Conservation (phyloP, 2,113 vertebrate genomes). For the Harpagus bidentatus region DNA sequence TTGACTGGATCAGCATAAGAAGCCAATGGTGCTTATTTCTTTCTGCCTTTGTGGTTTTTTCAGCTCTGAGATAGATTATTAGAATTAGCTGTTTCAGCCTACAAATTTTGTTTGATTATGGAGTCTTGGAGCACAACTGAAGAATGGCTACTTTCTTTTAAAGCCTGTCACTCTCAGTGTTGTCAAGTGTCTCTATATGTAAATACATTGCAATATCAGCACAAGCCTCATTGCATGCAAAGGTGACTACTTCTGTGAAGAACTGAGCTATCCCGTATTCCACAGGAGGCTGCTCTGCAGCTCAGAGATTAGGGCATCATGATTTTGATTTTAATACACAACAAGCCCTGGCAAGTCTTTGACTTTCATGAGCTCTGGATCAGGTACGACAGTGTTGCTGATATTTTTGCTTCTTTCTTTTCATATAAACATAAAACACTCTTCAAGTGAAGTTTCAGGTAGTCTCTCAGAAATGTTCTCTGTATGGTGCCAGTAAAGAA, state of each 20-base stretch:
- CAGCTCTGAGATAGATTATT: background rate
- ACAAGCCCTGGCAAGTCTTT: background rate
- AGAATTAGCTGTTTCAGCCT: background rate
- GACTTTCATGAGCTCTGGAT: background rate
- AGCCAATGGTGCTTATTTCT: background rate
- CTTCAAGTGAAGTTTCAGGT: background rate
- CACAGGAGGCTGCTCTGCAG: background rate
- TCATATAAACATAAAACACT: background rate
- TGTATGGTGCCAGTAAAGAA: background rate
- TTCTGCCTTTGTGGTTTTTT: background rate
- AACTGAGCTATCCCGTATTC: background rate
- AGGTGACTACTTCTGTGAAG: background rate
- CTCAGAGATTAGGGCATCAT: background rate
- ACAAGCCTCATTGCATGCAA: background rate
- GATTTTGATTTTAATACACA: background rate
- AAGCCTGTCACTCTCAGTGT: background rate
- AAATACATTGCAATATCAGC: background rate
- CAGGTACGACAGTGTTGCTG: background rate
- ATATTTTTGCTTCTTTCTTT: background rate
- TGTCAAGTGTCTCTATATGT: background rate
- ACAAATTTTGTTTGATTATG: background rate
- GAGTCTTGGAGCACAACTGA: background rate
- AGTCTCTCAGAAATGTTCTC: slow-evolving; percentile 9
- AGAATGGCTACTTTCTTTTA: background rate
- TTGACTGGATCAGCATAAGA: background rate